Base-by-base conservation (phyloP, 2,888 invertebrate genomes). In the Halictus quadricinctus region DNA sequence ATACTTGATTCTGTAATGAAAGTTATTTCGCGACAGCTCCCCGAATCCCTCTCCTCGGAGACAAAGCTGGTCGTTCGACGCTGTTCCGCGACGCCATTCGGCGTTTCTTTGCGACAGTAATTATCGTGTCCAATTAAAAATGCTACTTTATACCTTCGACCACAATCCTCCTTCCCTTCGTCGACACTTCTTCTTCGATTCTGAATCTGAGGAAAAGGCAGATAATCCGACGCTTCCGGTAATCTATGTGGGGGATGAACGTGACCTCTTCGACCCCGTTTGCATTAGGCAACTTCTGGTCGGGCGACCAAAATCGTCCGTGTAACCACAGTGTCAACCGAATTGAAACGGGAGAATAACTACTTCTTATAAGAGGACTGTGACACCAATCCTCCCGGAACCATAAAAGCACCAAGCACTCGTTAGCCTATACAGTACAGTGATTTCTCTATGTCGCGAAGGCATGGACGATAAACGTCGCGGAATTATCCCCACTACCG, bases 1-100 rank as follows among this genome's bases (percentile, higher is more conserved):
- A 79, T 81, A 87, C 87, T 83, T 87, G 83, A 88, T 88, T 88
- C 83, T 74, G 77, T 76, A 80, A 81, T 81, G 79, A 88, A 87
- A 87, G 87, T 85, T 87, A 87, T 82, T 84, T 83, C 87, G 70
- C 82, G 84, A 72, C 75, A 58, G 72, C 64, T 81, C 79, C 69
- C 54, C 54, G 54, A 54, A 43, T 69, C 81, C 76, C 41, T 60
- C 75, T 76, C 79, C 81, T 29, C 66, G 8, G 36, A 18, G 66
- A 66, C 66, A 66, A 66, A 66, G 36, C 29, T 66, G 29, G 15
- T 21, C 77, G 70, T 80, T 69, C 75, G 66, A 66, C 64, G 21
- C 69, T 69, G 69, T 41, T 41, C 69, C 36, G 41, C 69, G 41
- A 8, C 69, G 36, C 69, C 36, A 69, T 78, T 75, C 54, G 66